A percentile compares a stretch with the other conserved stretches of the same genome.
Conservation (phyloP, 2,888 invertebrate genomes). For the Volucella zonaria region DNA sequence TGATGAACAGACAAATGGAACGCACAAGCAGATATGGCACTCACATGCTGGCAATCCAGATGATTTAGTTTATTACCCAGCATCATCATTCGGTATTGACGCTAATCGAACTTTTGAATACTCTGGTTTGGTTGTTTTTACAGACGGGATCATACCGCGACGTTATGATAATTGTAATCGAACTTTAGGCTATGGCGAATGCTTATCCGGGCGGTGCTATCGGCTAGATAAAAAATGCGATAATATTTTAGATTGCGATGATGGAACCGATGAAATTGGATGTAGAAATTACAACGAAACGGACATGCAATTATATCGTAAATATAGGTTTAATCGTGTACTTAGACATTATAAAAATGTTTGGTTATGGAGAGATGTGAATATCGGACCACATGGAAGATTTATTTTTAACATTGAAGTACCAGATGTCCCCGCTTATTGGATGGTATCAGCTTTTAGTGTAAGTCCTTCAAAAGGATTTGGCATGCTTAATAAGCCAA, state of each 20-base stretch:
- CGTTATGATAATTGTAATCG: constrained; percentile 88
- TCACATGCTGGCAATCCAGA: constrained; percentile 92
- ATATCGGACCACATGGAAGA: constrained; percentile 95
- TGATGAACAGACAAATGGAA: constrained; percentile 93
- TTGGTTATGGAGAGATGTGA: constrained; percentile 97
- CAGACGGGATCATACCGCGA: constrained; percentile 91
- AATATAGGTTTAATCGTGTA: constrained; percentile 92
- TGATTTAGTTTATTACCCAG: constrained; percentile 92
- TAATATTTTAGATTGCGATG: constrained; percentile 89
- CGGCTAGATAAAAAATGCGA: constrained; percentile 90
- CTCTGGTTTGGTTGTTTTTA: constrained; percentile 94
- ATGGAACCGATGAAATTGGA: constrained; percentile 92
- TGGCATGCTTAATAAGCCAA: constrained; percentile 91
- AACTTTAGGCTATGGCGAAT: constrained; percentile 89
- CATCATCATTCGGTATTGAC: constrained; percentile 95
- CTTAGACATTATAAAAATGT: constrained; percentile 96
- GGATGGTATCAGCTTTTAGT: constrained; percentile 96
- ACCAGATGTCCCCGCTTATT: constrained; percentile 92
- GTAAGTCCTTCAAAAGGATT: constrained; percentile 94
- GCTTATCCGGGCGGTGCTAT: constrained; percentile 92
- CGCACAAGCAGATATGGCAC: constrained; percentile 91
- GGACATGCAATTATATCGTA: constrained; percentile 89
- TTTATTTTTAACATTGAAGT: constrained; percentile 93
- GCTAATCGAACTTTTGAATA: constrained; percentile 96
- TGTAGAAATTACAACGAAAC: constrained; percentile 88